A percentile compares a stretch with the other conserved stretches of the same genome.
These are phyloP conservation scores for Sardinella longiceps DNA, from an alignment of 2,797 vertebrate species.

Conservation along the genomic window DNA sequence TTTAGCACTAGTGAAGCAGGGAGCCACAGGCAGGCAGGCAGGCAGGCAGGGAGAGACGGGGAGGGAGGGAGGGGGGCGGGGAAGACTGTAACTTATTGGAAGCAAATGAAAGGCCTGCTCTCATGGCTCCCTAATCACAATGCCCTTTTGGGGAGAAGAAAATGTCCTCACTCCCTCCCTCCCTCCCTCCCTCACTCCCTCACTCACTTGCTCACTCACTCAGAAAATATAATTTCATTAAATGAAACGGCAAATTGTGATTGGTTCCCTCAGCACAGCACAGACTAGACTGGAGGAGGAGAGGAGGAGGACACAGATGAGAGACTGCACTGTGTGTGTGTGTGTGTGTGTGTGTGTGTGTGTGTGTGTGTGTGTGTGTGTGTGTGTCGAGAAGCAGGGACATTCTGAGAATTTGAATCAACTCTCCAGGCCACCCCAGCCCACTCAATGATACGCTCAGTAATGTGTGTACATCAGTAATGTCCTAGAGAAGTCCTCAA, in stretches of 20 bases:
- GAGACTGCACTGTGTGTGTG: neutral
- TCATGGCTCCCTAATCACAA: neutral
- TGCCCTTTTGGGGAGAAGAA: neutral
- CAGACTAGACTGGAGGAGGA: neutral
- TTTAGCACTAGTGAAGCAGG: neutral
- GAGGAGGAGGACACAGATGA: too few species aligned
- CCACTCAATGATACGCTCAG: neutral
- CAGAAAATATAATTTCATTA: neutral
- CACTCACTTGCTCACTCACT: too few species aligned
- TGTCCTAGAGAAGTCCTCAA: neutral
- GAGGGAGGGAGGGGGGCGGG: too few species aligned
- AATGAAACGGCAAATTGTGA: neutral
- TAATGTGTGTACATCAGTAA: neutral
- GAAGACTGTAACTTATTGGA: neutral
- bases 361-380: constrained; percentile 5
- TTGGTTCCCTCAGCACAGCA: neutral
- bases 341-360: neutral
- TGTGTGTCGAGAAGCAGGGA: neutral
- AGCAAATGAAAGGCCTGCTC: neutral
- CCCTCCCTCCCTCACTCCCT: too few species aligned
- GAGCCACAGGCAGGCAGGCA: too few species aligned
- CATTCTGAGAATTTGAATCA: neutral
- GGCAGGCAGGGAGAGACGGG: too few species aligned
- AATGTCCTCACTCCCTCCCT: neutral
- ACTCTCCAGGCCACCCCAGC: neutral